Evolutionary conservation across 2,797 vertebrate genomes (phyloP), one percentile per base, ranked within the genome.

Genomic region (Esox masquinongy): DNA sequence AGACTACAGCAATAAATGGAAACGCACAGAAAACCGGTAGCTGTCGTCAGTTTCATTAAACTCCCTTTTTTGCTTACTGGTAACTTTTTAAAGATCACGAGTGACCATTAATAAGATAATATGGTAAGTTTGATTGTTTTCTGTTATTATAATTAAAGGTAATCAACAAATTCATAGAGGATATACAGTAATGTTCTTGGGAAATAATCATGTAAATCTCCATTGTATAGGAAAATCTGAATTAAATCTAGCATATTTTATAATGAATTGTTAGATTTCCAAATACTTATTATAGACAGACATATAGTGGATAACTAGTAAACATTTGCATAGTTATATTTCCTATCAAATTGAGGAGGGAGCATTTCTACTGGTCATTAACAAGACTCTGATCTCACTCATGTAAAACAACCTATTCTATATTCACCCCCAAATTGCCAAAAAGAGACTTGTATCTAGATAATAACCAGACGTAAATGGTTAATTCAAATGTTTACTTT

Each of bases 331-430:
- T 31, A 31, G 98, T 81, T 97, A 98, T 72, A 81, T 75, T 29
- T 95, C 96, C 0, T 99, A 95, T 86, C 63, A 68, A 12, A 94
- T 99, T 53, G 94, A 96, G 76, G 49, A 87, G 0, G 92, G 92
- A 15, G 93, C 96, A 1, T 98, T 99, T 88, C 81, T 87, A 63
- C 83, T 91, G 68, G 89, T 99, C 63, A 83, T 43, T 26, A 95
- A 93, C 73, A 89, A 98, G 79, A 95, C 86, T 61, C 39, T 97
- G 77, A 87, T 99, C 1, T 97, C 96, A 47, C 87, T 99, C 3
- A 99, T 98, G 88, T 94, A 94, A 66, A 97, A 99, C 80, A 99
- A 99, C 69, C 79, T 99, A 75, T 95, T 96, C 6, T 81, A 86
- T 1, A 91, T 98, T 64, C 98, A 31, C 97, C 16, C 80, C 85